Evolutionary conservation across 2,113 vertebrate genomes (phyloP).

Genomic region (Forbesichthys agassizii): DNA sequence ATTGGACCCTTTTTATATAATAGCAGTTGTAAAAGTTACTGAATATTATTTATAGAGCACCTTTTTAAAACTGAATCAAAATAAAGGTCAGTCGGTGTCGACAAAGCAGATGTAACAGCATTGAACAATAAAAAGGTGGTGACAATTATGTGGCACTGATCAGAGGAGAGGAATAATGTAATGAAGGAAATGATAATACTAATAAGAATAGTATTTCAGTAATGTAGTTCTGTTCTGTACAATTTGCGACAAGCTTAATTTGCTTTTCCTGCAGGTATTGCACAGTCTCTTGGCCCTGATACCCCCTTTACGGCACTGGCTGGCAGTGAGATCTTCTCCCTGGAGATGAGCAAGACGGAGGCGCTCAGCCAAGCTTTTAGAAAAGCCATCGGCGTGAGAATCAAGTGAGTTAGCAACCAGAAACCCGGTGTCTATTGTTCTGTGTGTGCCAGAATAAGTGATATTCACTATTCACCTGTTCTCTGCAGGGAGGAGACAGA

Average conservation of each 20-base stretch:
- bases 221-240: neutral
- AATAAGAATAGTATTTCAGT: no score
- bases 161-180: no score
- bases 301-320: conserved; percentile 91
- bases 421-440: neutral
- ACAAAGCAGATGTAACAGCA: no score
- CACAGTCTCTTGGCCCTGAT: conserved; percentile 86
- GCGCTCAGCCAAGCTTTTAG: conserved; percentile 91
- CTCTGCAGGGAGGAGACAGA: conserved; percentile 88
- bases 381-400: conserved; percentile 90
- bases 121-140: no score
- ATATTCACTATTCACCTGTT: neutral
- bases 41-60: no score
- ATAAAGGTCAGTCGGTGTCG: no score
- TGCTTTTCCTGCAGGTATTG: conserved; percentile 78
- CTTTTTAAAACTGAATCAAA: no score
- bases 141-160: no score
- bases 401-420: conserved; percentile 80
- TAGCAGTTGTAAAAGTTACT: no score
- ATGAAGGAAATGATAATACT: no score
- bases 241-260: neutral
- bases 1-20: no score
- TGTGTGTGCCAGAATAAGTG: conserved; percentile 2
- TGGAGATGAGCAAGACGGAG: conserved; percentile 96
- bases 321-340: conserved; percentile 91